Evolutionary conservation across 2,888 invertebrate genomes (phyloP), one percentile per base, ranked within the genome.

Genomic region (Lepetodrilus schrolli): DNA sequence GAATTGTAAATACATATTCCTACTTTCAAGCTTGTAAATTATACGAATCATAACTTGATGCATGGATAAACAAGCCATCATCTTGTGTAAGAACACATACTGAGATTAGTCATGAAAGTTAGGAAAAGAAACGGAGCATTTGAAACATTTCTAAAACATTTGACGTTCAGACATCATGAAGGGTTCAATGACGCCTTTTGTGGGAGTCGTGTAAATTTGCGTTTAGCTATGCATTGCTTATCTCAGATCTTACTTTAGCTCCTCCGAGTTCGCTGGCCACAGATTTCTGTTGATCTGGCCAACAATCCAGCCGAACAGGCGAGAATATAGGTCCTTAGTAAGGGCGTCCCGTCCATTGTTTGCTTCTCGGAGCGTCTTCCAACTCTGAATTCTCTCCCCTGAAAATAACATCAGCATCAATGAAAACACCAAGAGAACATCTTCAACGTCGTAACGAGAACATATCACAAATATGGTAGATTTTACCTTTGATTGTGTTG

Each of bases 261-360:
- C 66, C 4, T 51, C 48, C 26, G 21, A 30, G 48, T 75, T 72
- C 1, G 21, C 26, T 13, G 76, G 66, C 83, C 83, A 83, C 36
- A 84, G 77, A 47, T 82, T 83, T 36, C 82, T 74, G 78, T 85
- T 85, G 10, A 85, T 80, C 69, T 84, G 83, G n/a, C 83, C 83
- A 1, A 85, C 84, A 34, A 85, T 80, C 85, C 85, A 85, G 1
- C 83, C 85, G 75, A 85, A 85, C 23, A 85, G 70, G 48, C 85
- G 51, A 2, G 84, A 80, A 75, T 85, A 85, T 17, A 85, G 49
- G 21, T 83, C 83, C 72, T 85, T 85, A 5, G 80, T 83, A 21
- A 85, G 76, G 7, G 85, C 83, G 72, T 85, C 85, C 34, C 85
- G 65, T 50, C 83, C 79, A 73, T 83, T 80, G 58, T 84, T 83